phyloP scores from a whole-genome alignment of 2,113 vertebrate genomes.

The Potamarius usumacintae region DNA sequence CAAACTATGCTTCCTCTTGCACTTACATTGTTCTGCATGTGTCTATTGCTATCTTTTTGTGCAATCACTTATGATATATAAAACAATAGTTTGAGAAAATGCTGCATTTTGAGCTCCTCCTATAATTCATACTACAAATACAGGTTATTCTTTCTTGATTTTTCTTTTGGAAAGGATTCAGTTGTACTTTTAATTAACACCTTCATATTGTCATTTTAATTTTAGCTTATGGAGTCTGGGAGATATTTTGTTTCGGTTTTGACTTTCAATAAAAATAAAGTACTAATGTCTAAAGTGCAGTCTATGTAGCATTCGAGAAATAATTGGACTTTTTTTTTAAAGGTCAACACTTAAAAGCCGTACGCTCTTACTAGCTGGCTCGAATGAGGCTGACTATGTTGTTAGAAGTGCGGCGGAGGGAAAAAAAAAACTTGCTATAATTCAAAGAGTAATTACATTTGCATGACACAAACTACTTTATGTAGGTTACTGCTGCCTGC shows the following conservation, averaged over 20 bases:
- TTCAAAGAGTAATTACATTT: constrained; percentile 47
- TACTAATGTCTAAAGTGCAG: constrained; percentile 13
- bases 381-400: constrained; percentile 30
- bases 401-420: constrained; percentile 11
- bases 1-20: constrained; percentile 17
- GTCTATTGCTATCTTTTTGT: background rate
- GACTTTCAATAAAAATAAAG: constrained; percentile 26
- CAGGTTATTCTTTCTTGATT: background rate
- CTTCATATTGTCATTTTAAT: background rate
- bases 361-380: background rate
- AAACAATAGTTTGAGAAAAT: background rate
- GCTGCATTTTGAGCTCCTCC: background rate
- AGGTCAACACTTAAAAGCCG: constrained; percentile 52
- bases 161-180: background rate
- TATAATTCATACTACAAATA: background rate
- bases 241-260: background rate
- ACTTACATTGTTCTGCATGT: constrained; percentile 2
- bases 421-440: constrained; percentile 29
- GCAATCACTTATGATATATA: background rate
- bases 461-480: constrained; percentile 43
- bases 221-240: background rate
- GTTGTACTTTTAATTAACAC: background rate
- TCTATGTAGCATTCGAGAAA: constrained; percentile 33
- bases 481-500: constrained; percentile 33
- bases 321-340: constrained; percentile 43